phyloP scores from a whole-genome alignment of 2,797 vertebrate species.

The Crotalus adamanteus region DNA sequence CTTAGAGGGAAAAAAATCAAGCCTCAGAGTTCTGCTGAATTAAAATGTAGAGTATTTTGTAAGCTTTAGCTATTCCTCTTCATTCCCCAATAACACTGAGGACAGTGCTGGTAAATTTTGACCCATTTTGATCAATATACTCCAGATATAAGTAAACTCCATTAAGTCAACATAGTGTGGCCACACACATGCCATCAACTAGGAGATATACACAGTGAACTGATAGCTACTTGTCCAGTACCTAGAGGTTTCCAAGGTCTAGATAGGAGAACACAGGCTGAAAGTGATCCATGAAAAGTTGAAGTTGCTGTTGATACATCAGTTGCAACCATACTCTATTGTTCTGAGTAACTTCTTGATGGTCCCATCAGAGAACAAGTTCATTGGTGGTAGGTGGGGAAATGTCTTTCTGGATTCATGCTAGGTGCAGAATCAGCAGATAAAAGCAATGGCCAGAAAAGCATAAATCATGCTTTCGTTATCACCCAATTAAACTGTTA shows the following conservation, averaged over 20 bases:
- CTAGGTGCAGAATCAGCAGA: background rate
- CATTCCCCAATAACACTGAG: background rate
- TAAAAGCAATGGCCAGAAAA: background rate
- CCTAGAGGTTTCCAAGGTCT: background rate
- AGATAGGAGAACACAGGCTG: background rate
- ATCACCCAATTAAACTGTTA: background rate
- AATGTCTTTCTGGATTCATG: background rate
- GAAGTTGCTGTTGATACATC: background rate
- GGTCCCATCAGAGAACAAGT: background rate
- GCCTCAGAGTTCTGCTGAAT: too few relatives aligned
- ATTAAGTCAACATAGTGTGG: background rate
- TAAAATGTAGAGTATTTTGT: background rate
- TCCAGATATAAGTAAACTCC: background rate
- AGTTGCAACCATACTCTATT: background rate
- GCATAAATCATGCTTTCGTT: background rate
- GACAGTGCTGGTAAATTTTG: background rate
- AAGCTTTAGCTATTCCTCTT: background rate
- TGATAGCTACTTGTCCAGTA: background rate
- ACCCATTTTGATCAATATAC: background rate
- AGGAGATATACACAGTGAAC: background rate
- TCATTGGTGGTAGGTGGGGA: background rate
- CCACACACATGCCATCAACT: background rate
- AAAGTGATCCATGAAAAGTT: background rate
- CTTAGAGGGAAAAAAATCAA: too few relatives aligned
- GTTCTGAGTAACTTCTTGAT: background rate